A percentile compares a stretch with the other conserved stretches of the same genome.
Conservation (phyloP, 1,140 invertebrate genomes). For the Saccostrea glomerata region DNA sequence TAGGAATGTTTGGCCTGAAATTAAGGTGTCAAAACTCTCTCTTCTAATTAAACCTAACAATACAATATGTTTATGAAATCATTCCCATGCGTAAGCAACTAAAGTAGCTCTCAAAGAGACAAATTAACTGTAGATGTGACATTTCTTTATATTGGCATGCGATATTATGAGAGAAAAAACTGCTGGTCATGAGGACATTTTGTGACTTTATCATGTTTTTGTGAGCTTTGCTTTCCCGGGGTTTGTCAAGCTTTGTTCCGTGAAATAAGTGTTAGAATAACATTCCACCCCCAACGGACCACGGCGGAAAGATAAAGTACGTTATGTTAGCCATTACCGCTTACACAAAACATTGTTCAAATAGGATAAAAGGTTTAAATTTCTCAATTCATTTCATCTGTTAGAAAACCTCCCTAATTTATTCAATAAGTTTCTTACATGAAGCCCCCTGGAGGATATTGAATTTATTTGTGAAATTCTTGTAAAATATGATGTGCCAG, state of each 20-base stretch:
- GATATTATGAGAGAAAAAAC: neutral
- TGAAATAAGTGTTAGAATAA: slow-evolving; percentile 23
- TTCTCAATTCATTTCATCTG: slow-evolving; percentile 36
- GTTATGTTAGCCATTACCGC: slow-evolving; percentile 12
- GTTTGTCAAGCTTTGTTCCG: slow-evolving; percentile 23
- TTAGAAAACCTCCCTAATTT: slow-evolving; percentile 38
- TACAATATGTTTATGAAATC: neutral
- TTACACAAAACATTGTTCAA: slow-evolving; percentile 38
- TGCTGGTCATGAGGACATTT: neutral
- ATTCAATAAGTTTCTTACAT: slow-evolving; percentile 3
- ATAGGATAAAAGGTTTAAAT: slow-evolving; percentile 37
- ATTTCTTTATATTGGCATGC: neutral
- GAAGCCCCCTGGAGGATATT: slow-evolving; percentile 27
- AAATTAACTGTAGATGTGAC: slow-evolving; percentile 23
- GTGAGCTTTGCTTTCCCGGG: neutral
- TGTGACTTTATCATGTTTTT: slow-evolving; percentile 6
- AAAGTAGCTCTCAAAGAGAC: slow-evolving; percentile 6
- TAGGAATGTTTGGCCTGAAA: neutral
- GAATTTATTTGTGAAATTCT: slow-evolving; percentile 33
- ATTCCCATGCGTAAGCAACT: neutral
- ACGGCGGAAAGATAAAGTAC: slow-evolving; percentile 21
- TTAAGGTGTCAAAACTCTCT: slow-evolving; percentile 14
- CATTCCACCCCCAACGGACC: slow-evolving; percentile 27
- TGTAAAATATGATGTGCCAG: slow-evolving; percentile 8
- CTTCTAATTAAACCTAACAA: neutral